A percentile compares a stretch with the other conserved stretches of the same genome.
These are phyloP conservation scores for Tachycineta bicolor DNA, from an alignment of 2,113 vertebrate species.

Conservation along the genomic window DNA sequence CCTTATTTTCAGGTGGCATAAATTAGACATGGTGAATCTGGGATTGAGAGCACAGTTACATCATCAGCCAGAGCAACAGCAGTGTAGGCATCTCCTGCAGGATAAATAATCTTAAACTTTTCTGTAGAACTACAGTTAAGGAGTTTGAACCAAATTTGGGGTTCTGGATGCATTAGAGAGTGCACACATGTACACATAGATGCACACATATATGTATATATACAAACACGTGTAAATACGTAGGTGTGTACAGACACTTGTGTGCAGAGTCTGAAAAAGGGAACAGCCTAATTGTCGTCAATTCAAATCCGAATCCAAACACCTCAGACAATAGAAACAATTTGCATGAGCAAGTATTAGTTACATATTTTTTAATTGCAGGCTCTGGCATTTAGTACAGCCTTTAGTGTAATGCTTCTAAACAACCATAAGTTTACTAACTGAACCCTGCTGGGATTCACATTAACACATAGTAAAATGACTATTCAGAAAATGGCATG, in stretches of 20 bases:
- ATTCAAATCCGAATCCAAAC: neutral
- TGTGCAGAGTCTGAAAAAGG: neutral
- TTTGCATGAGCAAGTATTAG: neutral
- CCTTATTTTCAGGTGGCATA: neutral
- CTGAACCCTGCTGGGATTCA: conserved; percentile 38
- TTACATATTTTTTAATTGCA: neutral
- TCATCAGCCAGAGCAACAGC: neutral
- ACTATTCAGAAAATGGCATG: conserved; percentile 52
- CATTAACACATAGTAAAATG: conserved; percentile 63
- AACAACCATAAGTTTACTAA: conserved; percentile 55
- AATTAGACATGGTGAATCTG: neutral
- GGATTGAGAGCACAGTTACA: neutral
- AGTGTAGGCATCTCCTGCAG: neutral
- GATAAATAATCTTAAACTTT: neutral
- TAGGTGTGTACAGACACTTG: neutral
- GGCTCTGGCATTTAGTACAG: neutral
- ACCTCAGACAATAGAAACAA: conserved; percentile 4
- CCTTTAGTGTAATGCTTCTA: conserved; percentile 13
- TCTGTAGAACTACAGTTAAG: neutral
- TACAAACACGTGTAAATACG: neutral
- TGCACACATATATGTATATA: too few species aligned
- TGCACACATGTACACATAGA: neutral
- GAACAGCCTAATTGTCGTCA: neutral
- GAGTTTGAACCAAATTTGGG: neutral
- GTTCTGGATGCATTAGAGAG: neutral